A percentile compares a stretch with the other conserved stretches of the same genome.
These are phyloP conservation scores for Chrysina gloriosa DNA, from an alignment of 2,888 invertebrate species.

Conservation along the genomic window DNA sequence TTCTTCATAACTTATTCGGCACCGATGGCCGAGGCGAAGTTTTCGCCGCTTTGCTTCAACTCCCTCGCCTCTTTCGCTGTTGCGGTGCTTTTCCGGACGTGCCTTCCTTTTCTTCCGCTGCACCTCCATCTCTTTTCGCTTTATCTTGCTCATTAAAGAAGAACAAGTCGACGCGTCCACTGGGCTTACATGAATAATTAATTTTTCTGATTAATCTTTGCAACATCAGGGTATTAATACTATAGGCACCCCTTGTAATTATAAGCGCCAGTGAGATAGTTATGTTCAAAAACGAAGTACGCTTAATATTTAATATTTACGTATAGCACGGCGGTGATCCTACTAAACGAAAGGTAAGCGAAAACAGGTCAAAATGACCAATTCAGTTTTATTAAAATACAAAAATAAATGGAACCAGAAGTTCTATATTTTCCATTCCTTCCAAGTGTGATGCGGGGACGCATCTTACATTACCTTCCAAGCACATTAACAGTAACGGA, in stretches of 20 bases:
- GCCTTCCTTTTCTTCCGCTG: not conserved
- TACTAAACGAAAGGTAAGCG: too few species aligned
- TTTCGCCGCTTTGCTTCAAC: slow-evolving; percentile 15
- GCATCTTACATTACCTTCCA: too few species aligned
- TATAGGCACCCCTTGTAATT: not conserved
- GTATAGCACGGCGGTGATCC: not conserved
- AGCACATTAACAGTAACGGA: too few species aligned
- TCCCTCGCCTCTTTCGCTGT: not conserved
- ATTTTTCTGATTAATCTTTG: not conserved
- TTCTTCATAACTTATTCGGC: slow-evolving; percentile 41
- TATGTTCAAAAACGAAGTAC: too few species aligned
- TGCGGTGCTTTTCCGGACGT: not conserved
- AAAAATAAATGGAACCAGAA: too few species aligned
- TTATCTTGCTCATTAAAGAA: not conserved
- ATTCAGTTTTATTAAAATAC: too few species aligned
- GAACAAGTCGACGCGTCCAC: not conserved
- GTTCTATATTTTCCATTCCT: too few species aligned
- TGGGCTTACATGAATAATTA: not conserved
- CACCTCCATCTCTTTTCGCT: not conserved
- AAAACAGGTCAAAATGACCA: too few species aligned
- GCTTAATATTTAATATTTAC: too few species aligned
- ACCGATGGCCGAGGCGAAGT: slow-evolving; percentile 27
- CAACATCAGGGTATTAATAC: not conserved
- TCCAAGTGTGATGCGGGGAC: too few species aligned
- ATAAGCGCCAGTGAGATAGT: too few species aligned